Conservation (phyloP, 2,797 vertebrate species). For the Syndactyla subalaris region DNA sequence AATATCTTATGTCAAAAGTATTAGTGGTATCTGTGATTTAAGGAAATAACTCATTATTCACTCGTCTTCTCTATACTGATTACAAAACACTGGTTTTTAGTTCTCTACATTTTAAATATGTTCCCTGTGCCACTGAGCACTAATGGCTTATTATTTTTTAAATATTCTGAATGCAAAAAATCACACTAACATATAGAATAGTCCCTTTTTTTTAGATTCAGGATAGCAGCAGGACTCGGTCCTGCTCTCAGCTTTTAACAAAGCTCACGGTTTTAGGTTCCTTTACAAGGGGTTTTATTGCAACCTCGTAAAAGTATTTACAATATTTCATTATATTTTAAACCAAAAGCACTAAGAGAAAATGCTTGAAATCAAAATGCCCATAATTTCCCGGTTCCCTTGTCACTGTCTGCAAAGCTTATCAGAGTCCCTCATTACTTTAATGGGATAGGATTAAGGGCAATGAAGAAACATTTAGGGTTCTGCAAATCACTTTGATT, state of each 20-base stretch:
- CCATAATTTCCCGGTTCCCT: background rate
- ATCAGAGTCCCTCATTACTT: conserved; percentile 25
- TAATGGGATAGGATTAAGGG: conserved; percentile 44
- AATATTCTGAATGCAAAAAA: background rate
- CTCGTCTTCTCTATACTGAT: background rate
- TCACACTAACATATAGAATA: background rate
- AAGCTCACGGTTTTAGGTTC: background rate
- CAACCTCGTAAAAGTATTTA: background rate
- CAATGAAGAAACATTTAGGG: conserved; percentile 48
- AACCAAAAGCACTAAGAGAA: background rate
- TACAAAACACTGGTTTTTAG: background rate
- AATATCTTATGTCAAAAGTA: background rate
- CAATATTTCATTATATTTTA: conserved; percentile 43
- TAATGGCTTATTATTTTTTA: background rate
- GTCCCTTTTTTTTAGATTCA: background rate
- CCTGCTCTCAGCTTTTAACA: background rate
- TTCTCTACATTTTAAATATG: background rate
- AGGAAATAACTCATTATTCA: background rate
- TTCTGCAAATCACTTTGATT: conserved; percentile 59
- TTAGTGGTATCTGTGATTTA: background rate
- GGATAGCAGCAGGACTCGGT: background rate
- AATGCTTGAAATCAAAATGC: conserved; percentile 36
- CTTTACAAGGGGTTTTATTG: background rate
- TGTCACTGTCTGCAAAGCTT: conserved; percentile 34
- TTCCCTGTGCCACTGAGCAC: background rate